phyloP scores from a whole-genome alignment of 2,797 vertebrate species.

The Nasua narica region DNA sequence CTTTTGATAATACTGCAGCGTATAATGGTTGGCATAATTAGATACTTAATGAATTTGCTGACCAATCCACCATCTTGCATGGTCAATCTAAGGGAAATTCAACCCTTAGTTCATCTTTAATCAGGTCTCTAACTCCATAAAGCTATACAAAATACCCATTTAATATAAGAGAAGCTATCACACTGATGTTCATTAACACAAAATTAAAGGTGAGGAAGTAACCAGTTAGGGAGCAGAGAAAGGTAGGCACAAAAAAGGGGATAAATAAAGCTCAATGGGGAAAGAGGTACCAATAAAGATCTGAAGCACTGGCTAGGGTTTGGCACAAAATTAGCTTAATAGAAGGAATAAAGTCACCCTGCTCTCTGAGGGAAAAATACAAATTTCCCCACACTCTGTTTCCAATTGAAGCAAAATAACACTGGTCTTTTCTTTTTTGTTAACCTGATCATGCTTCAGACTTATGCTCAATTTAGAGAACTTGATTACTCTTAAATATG shows the following conservation, averaged over 20 bases:
- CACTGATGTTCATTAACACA: background rate
- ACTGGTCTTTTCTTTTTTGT: slow-evolving; percentile 66
- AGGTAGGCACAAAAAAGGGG: background rate
- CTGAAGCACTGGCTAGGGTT: background rate
- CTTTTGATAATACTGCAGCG: background rate
- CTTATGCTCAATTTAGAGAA: slow-evolving; percentile 69
- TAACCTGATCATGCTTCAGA: slow-evolving; percentile 67
- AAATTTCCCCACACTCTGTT: slow-evolving; percentile 67
- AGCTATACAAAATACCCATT: background rate
- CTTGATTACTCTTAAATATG: slow-evolving; percentile 71
- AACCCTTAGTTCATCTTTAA: background rate
- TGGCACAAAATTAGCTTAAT: background rate
- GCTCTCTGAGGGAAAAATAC: slow-evolving; percentile 33
- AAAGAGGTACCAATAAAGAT: background rate
- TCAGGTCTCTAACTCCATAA: background rate
- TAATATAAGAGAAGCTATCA: background rate
- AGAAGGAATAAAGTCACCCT: slow-evolving; percentile 42
- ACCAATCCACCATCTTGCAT: background rate
- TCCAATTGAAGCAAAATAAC: slow-evolving; percentile 70
- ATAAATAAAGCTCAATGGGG: background rate
- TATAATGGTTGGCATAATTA: background rate
- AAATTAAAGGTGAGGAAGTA: background rate
- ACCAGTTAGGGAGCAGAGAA: background rate
- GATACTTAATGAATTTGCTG: background rate
- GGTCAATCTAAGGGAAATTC: background rate